Percentiles rank a stretch among this genome's conserved stretches.
These are phyloP conservation scores for Austrofundulus limnaeus DNA, from an alignment of 2,113 vertebrate genomes.

Conservation along the genomic window DNA sequence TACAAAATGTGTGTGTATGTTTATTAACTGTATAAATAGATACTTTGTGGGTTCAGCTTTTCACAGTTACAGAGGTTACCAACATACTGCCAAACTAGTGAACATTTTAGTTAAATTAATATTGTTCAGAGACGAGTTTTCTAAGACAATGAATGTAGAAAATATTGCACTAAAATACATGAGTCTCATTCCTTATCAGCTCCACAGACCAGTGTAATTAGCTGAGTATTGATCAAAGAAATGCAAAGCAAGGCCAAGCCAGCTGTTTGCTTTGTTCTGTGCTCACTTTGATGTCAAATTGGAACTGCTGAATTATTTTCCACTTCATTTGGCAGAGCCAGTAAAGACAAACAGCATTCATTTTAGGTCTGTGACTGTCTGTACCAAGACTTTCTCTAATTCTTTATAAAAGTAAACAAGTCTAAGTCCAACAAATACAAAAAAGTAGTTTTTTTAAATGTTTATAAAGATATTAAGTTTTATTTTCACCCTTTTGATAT, in stretches of 20 bases:
- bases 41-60: background rate
- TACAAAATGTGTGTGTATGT: background rate
- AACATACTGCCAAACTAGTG: background rate
- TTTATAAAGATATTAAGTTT: no score
- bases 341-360: constrained; percentile 37
- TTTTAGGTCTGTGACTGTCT: constrained; percentile 21
- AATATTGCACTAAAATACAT: constrained; percentile 25
- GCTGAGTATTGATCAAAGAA: constrained; percentile 54
- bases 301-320: constrained; percentile 35
- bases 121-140: constrained; percentile 34
- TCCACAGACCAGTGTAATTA: constrained; percentile 40
- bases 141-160: constrained; percentile 23
- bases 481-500: no score
- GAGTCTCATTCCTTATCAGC: constrained; percentile 38
- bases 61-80: background rate
- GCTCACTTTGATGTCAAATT: constrained; percentile 63
- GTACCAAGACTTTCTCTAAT: background rate
- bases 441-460: no score
- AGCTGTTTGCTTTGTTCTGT: constrained; percentile 63
- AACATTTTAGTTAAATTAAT: constrained; percentile 12
- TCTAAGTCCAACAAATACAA: no score
- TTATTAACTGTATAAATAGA: background rate
- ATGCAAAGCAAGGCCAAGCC: constrained; percentile 50
- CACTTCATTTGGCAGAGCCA: constrained; percentile 46
- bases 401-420: background rate